Conservation (phyloP, 2,113 vertebrate species). For the Calyptommatus sinebrachiatus region DNA sequence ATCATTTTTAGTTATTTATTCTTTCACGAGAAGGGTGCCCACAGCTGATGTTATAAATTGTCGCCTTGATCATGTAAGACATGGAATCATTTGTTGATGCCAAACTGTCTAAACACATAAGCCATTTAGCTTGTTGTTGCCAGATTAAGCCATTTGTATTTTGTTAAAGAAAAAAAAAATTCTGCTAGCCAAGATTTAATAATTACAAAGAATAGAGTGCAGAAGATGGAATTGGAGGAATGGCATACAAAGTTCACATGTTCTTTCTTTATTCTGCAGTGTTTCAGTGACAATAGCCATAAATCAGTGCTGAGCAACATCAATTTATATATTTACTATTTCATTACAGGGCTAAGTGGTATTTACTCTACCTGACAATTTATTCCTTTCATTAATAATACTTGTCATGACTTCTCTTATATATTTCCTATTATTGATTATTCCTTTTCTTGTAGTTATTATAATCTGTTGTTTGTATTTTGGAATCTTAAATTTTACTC, state of each 20-base stretch:
- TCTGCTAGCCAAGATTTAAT: slow-evolving; percentile 7
- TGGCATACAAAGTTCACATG: background rate
- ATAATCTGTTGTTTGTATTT: slow-evolving; percentile 20
- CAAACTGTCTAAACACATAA: slow-evolving; percentile 25
- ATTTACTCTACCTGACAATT: slow-evolving; percentile 24
- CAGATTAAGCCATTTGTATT: slow-evolving; percentile 34
- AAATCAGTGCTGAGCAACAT: slow-evolving; percentile 12
- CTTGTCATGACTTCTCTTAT: background rate
- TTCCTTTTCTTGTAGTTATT: background rate
- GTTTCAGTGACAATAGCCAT: slow-evolving; percentile 16
- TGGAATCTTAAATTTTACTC: background rate
- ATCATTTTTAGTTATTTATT: background rate
- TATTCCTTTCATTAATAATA: slow-evolving; percentile 14
- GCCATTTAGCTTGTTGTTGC: slow-evolving; percentile 12
- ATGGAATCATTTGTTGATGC: slow-evolving; percentile 22
- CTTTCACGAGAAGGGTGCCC: background rate
- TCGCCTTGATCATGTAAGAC: slow-evolving; percentile 10
- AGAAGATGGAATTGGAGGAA: slow-evolving; percentile 12
- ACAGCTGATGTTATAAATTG: slow-evolving; percentile 17
- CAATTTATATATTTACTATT: slow-evolving; percentile 28
- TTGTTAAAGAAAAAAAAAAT: slow-evolving; percentile 19
- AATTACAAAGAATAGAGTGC: slow-evolving; percentile 17
- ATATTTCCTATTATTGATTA: background rate
- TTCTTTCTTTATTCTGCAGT: background rate
- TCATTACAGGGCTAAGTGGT: slow-evolving; percentile 30